Evolutionary conservation across 2,888 invertebrate species (phyloP).

Genomic region (Herminia tarsipennalis): DNA sequence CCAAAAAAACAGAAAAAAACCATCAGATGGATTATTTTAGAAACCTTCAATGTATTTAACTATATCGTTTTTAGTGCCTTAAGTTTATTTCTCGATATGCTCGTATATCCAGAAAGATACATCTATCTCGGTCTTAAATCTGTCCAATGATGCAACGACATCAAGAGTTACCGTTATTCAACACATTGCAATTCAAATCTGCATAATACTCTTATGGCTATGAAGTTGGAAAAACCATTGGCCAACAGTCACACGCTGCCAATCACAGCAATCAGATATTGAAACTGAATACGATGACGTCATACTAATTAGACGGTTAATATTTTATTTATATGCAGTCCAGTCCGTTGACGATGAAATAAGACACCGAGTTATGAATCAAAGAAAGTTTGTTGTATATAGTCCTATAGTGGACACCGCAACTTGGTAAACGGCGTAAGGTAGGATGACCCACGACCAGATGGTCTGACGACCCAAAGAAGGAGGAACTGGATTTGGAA

Average conservation of each 20-base stretch:
- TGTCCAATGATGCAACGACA: background rate
- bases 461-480: no score
- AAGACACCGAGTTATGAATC: constrained; percentile 6
- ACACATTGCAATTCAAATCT: background rate
- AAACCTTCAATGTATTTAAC: no score
- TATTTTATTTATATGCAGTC: constrained; percentile 41
- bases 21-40: no score
- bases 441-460: no score
- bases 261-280: constrained; percentile 12
- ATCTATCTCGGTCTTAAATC: no score
- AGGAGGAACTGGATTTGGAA: no score
- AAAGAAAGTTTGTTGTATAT: constrained; percentile 19
- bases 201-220: background rate
- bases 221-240: constrained; percentile 2
- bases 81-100: no score
- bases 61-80: no score
- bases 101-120: no score
- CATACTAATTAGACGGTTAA: constrained; percentile 33
- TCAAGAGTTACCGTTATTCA: background rate
- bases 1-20: no score
- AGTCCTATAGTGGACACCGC: no score
- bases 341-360: constrained; percentile 30
- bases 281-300: constrained; percentile 23
- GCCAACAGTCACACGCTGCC: constrained; percentile 2
- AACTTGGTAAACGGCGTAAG: no score